phyloP scores from a whole-genome alignment of 2,888 invertebrate genomes.

The Tetranychus truncatus region DNA sequence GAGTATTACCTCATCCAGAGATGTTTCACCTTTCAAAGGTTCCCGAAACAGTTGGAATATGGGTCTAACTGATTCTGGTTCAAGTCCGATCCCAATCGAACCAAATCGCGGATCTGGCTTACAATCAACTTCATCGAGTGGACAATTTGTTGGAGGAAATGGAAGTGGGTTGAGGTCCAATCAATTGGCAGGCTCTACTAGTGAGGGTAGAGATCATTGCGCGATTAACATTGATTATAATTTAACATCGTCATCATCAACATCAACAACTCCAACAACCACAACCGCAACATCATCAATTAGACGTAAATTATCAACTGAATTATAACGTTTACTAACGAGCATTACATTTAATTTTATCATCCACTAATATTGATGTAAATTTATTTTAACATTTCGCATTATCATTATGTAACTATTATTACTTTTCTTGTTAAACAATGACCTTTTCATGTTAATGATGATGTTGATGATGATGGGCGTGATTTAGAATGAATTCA shows the following conservation, averaged over 20 bases:
- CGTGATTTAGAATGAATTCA: too few relatives aligned
- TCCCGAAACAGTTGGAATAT: slow-evolving; percentile 19
- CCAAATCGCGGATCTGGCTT: background rate
- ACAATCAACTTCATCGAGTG: background rate
- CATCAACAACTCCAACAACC: background rate
- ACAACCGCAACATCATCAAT: background rate
- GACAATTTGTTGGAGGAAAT: background rate
- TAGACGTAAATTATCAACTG: slow-evolving; percentile 7
- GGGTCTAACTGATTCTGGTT: background rate
- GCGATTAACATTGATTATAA: slow-evolving; percentile 1
- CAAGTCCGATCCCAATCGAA: background rate
- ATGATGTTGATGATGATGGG: too few relatives aligned
- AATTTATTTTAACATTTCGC: too few relatives aligned
- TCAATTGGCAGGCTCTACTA: background rate
- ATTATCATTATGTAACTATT: too few relatives aligned
- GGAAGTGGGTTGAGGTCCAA: background rate
- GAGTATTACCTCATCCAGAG: slow-evolving; percentile 19
- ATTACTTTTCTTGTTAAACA: too few relatives aligned
- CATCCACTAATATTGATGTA: too few relatives aligned
- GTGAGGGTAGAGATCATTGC: background rate
- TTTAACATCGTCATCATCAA: background rate
- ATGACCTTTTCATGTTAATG: too few relatives aligned
- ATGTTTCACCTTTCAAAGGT: slow-evolving; percentile 20
- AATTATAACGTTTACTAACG: background rate
- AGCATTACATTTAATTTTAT: background rate